A percentile compares a stretch with the other conserved stretches of the same genome.
phyloP scores from a whole-genome alignment of 2,113 vertebrate species.

The Brachionichthys hirsutus region DNA sequence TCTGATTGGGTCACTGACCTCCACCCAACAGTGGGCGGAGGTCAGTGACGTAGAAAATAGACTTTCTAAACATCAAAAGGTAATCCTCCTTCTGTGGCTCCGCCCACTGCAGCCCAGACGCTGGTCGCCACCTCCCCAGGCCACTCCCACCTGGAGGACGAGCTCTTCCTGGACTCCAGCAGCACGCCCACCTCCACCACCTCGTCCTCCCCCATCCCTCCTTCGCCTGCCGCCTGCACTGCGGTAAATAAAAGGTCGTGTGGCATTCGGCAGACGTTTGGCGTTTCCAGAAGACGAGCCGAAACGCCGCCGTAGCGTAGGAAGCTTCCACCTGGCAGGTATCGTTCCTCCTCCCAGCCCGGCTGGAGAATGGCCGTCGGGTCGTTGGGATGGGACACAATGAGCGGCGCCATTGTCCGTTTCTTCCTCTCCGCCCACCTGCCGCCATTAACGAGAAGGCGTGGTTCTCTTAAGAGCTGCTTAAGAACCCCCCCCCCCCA shows the following conservation, averaged over 20 bases:
- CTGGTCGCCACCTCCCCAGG: conserved; percentile 88
- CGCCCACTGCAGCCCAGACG: conserved; percentile 58
- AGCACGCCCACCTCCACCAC: conserved; percentile 91
- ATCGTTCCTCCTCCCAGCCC: neutral
- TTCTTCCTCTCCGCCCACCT: conserved; percentile 42
- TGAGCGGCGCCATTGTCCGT: conserved; percentile 35
- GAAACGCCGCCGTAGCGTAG: no score
- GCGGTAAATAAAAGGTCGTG: no score
- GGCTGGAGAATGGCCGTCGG: neutral
- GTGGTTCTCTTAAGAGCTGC: conserved; percentile 40
- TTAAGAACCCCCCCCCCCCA: no score
- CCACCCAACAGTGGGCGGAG: no score
- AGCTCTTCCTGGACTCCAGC: conserved; percentile 91
- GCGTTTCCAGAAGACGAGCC: no score
- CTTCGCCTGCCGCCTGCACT: conserved; percentile 87
- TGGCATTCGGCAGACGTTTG: no score
- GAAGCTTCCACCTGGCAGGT: neutral
- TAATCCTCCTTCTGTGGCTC: neutral
- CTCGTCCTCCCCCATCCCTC: conserved; percentile 87
- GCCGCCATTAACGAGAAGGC: conserved; percentile 3
- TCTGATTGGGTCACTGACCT: no score
- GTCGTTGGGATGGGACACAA: no score
- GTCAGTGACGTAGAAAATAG: no score
- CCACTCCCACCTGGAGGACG: conserved; percentile 85
- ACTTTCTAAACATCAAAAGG: no score